Percentiles rank a stretch among this genome's conserved stretches.
Conservation (phyloP, 2,888 invertebrate species). For the Ochropleura plecta region DNA sequence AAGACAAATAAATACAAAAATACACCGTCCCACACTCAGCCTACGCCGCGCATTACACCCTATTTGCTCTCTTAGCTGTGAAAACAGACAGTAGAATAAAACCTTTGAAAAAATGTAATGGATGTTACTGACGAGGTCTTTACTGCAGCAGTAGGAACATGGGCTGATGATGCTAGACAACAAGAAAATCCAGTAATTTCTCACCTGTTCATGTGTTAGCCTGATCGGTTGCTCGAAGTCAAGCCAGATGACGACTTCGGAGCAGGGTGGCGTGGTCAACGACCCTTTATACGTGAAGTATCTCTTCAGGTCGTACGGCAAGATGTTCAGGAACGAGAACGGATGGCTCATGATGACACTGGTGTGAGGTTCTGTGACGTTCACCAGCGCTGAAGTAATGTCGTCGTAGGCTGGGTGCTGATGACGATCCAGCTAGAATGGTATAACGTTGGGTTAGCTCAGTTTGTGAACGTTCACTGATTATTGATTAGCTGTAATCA, state of each 20-base stretch:
- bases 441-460: conserved; percentile 1
- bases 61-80: no score
- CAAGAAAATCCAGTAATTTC: conserved; percentile 68
- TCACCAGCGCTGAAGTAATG: conserved; percentile 89
- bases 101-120: no score
- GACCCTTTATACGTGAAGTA: conserved; percentile 97
- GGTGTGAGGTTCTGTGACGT: conserved; percentile 90
- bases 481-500: not conserved
- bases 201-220: conserved; percentile 92
- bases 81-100: no score
- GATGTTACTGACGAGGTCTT: no score
- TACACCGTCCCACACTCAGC: no score
- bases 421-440: conserved; percentile 86
- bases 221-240: conserved; percentile 94
- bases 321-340: conserved; percentile 89
- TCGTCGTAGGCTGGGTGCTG: conserved; percentile 90
- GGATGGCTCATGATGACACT: conserved; percentile 86
- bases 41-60: no score
- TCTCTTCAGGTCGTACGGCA: conserved; percentile 89
- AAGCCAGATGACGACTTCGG: conserved; percentile 96
- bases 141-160: not conserved
- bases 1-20: no score
- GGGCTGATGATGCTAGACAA: not conserved
- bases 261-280: conserved; percentile 96
- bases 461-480: not conserved